phyloP scores from a whole-genome alignment of 2,797 vertebrate genomes.

The Gymnothorax javanicus region DNA sequence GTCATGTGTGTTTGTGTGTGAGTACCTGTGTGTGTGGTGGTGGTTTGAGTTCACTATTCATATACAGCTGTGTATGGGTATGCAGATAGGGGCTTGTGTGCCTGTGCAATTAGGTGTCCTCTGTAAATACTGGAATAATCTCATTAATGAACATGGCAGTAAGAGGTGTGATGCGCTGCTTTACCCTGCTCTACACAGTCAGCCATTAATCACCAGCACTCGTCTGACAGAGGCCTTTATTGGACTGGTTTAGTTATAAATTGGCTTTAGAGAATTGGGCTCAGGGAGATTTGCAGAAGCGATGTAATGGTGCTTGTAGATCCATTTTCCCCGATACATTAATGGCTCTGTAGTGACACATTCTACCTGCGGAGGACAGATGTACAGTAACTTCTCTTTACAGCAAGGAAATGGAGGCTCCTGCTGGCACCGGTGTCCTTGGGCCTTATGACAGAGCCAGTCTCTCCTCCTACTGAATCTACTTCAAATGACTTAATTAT shows the following conservation, averaged over 20 bases:
- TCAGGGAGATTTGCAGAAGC: not conserved
- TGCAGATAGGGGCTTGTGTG: not conserved
- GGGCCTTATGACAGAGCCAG: not conserved
- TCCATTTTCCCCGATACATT: not conserved
- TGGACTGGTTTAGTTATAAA: not conserved
- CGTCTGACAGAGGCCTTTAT: not conserved
- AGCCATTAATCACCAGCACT: not conserved
- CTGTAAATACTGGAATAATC: not conserved
- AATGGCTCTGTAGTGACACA: not conserved
- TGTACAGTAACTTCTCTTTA: constrained; percentile 11
- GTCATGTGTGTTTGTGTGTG: not conserved
- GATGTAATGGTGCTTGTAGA: not conserved
- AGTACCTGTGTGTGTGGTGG: not conserved
- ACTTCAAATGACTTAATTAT: constrained; percentile 18
- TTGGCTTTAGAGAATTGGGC: not conserved
- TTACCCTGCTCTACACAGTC: not conserved
- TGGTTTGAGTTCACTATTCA: not conserved
- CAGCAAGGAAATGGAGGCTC: not conserved
- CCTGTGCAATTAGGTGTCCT: not conserved
- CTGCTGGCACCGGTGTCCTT: constrained; percentile 2
- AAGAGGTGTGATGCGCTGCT: not conserved
- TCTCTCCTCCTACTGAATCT: not conserved
- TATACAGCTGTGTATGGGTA: not conserved
- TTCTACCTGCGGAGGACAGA: constrained; percentile 4
- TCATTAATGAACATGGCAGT: constrained; percentile 1